Conservation (phyloP, 2,797 vertebrate genomes). For the Chelonia mydas region DNA sequence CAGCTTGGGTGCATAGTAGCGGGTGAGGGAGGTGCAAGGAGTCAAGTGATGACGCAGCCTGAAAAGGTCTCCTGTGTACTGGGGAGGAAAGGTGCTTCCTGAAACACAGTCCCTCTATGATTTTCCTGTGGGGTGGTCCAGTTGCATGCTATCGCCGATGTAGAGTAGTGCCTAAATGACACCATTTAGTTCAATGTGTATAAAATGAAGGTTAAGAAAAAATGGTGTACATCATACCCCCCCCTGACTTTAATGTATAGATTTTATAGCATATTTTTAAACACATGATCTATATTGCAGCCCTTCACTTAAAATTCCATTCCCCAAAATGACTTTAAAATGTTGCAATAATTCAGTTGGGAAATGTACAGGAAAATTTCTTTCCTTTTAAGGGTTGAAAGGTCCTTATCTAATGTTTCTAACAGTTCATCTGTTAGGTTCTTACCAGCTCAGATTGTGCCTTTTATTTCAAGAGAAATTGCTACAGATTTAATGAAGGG, state of each 20-base stretch:
- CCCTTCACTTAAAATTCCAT: conserved; percentile 59
- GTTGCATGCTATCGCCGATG: not conserved
- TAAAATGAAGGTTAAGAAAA: conserved; percentile 6
- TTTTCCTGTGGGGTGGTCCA: not conserved
- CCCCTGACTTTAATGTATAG: not conserved
- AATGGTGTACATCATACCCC: not conserved
- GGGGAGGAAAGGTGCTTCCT: not conserved
- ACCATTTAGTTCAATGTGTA: not conserved
- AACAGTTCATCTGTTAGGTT: conserved; percentile 45
- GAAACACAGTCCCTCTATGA: not conserved
- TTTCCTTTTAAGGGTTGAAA: conserved; percentile 59
- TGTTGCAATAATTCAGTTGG: conserved; percentile 41
- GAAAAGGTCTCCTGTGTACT: not conserved
- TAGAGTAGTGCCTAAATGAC: not conserved
- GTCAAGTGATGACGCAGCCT: not conserved
- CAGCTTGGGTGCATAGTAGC: fast-evolving
- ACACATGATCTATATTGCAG: not conserved
- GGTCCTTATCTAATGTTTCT: conserved; percentile 59
- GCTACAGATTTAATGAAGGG: conserved; percentile 64
- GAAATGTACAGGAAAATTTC: conserved; percentile 49
- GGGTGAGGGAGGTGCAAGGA: not conserved
- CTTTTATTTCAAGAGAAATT: conserved; percentile 68
- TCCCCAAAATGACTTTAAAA: conserved; percentile 58
- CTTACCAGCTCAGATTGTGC: conserved; percentile 37
- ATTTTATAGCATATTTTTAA: conserved; percentile 44